Percentiles rank a stretch among this genome's conserved stretches.
Evolutionary conservation across 2,113 vertebrate species (phyloP).

Genomic region (Sminthopsis crassicaudata): DNA sequence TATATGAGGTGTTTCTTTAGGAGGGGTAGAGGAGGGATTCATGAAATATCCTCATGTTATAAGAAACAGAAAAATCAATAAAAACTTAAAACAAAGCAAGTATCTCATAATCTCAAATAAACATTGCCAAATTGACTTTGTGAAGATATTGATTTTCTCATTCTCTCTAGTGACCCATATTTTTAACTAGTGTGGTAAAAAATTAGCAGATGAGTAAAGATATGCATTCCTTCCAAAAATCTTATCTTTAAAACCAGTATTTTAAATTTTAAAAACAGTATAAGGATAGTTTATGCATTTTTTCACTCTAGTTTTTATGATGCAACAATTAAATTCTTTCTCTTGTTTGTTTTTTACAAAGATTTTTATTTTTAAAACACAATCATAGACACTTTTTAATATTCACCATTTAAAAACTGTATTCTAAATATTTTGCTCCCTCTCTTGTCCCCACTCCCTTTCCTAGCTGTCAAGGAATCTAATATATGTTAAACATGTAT

Average conservation of each 20-base stretch:
- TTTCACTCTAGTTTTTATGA: not conserved
- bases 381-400: too few relatives aligned
- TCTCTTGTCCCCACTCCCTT: too few relatives aligned
- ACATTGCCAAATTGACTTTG: not conserved
- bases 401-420: too few relatives aligned
- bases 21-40: not conserved
- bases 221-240: not conserved
- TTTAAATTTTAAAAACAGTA: not conserved
- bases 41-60: not conserved
- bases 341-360: too few relatives aligned
- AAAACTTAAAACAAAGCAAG: not conserved
- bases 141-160: not conserved
- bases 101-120: not conserved
- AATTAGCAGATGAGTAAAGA: not conserved
- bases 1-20: not conserved
- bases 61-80: not conserved
- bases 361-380: too few relatives aligned
- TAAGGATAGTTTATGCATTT: not conserved
- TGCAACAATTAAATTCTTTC: not conserved
- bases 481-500: too few relatives aligned
- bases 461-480: too few relatives aligned
- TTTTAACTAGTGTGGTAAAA: not conserved
- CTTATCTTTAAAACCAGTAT: not conserved
- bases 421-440: too few relatives aligned
- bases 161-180: not conserved